Evolutionary conservation across 1,140 invertebrate genomes (phyloP), one percentile per base, ranked within the genome.

Genomic region (Contarinia nasturtii): DNA sequence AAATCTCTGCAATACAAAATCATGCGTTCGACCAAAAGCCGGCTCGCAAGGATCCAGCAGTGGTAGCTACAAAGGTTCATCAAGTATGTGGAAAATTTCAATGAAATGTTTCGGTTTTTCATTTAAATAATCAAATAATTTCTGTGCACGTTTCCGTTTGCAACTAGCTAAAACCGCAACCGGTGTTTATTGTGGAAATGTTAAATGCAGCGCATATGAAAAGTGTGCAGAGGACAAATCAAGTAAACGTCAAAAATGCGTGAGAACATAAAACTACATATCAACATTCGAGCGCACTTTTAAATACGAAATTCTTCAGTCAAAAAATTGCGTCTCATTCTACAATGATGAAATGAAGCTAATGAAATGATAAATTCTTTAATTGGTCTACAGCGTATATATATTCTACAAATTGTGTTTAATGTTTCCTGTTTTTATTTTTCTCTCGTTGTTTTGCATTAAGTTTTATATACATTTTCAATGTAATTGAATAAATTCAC

Each of bases 221-320:
- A 79, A 77, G 48, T 82, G 79, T 56, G 70, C 75, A 53, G 61
- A 68, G 42, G 78, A 82, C 57, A 69, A 67, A 33, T 60, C 57
- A 48, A 77, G 76, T 11, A 80, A 78, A 58, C 67, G 73, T 12
- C 70, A 74, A 55, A 79, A 76, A 59, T 81, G 79, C 51, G 69
- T 73, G 45, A 61, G 77, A 18, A 59, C 71, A 46, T 77, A 67
- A 65, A 46, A 21, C 40, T 41, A 42, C 7, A 38, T 12, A 38
- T 17, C 15, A 38, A 38, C 36, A n/a, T n/a, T n/a, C n/a, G n/a
- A n/a, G n/a, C n/a, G n/a, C n/a, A n/a, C n/a, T n/a, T n/a, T n/a
- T n/a, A n/a, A n/a, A n/a, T n/a, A n/a, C n/a, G n/a, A n/a, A n/a
- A n/a, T n/a, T n/a, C n/a, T n/a, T n/a, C n/a, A n/a, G n/a, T n/a